Conservation (phyloP, 2,113 vertebrate genomes). For the Phyllostomus hastatus region DNA sequence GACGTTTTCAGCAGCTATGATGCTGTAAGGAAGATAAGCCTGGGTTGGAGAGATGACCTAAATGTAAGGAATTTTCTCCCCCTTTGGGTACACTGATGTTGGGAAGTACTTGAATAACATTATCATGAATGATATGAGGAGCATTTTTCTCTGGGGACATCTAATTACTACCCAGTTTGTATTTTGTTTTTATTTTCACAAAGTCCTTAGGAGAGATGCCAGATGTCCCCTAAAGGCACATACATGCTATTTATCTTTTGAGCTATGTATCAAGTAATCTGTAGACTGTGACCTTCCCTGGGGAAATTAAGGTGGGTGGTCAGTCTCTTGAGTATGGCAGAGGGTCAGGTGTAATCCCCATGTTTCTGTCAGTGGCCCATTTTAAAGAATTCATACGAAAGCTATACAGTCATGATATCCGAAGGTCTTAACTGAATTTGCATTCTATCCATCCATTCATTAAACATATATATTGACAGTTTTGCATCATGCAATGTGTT, state of each 20-base stretch:
- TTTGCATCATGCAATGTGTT: not conserved
- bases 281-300: not conserved
- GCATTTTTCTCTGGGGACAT: not conserved
- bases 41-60: not conserved
- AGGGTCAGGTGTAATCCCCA: not conserved
- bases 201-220: not conserved
- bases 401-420: not conserved
- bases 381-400: not conserved
- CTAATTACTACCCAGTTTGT: slow-evolving; percentile 24
- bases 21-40: not conserved
- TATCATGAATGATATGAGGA: not conserved
- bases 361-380: not conserved
- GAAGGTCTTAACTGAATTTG: not conserved
- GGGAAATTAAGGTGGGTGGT: not conserved
- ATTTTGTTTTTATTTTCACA: slow-evolving; percentile 19
- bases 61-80: not conserved
- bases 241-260: not conserved
- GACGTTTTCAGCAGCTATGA: not conserved
- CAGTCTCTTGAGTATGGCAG: not conserved
- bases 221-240: not conserved
- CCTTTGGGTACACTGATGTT: not conserved
- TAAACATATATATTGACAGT: not conserved
- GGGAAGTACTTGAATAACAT: not conserved
- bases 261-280: not conserved
- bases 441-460: not conserved